Conservation (phyloP, 2,113 vertebrate genomes). For the Paramisgurnus dabryanus region DNA sequence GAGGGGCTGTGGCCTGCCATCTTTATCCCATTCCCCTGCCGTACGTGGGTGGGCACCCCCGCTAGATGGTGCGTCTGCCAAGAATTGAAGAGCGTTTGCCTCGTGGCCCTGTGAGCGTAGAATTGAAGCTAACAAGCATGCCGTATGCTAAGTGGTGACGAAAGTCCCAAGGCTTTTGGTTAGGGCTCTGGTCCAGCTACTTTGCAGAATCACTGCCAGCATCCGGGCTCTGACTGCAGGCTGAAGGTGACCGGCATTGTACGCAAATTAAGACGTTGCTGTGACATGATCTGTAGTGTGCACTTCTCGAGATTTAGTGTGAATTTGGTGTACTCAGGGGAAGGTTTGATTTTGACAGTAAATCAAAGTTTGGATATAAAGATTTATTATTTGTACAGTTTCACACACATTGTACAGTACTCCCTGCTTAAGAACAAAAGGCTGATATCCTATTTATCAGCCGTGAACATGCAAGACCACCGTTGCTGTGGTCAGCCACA, state of each 20-base stretch:
- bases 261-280: constrained; percentile 41
- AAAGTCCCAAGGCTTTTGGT: constrained; percentile 71
- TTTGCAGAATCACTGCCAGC: constrained; percentile 44
- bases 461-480: constrained; percentile 20
- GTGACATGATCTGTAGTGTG: constrained; percentile 18
- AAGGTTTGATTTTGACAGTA: neutral
- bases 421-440: constrained; percentile 7
- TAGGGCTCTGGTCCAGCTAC: constrained; percentile 68
- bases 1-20: constrained; percentile 11
- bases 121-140: constrained; percentile 79
- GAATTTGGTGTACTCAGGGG: neutral
- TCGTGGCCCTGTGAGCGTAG: constrained; percentile 68
- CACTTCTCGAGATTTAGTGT: neutral
- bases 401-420: neutral
- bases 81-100: constrained; percentile 65
- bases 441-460: constrained; percentile 27
- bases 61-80: constrained; percentile 62
- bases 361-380: neutral
- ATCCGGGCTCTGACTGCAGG: constrained; percentile 34
- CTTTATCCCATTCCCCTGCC: constrained; percentile 43
- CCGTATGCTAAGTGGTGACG: constrained; percentile 70
- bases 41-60: constrained; percentile 67
- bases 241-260: constrained; percentile 45
- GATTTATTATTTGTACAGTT: neutral
- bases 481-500: constrained; percentile 12